Conservation (phyloP, 2,113 vertebrate species). For the Osmerus mordax region DNA sequence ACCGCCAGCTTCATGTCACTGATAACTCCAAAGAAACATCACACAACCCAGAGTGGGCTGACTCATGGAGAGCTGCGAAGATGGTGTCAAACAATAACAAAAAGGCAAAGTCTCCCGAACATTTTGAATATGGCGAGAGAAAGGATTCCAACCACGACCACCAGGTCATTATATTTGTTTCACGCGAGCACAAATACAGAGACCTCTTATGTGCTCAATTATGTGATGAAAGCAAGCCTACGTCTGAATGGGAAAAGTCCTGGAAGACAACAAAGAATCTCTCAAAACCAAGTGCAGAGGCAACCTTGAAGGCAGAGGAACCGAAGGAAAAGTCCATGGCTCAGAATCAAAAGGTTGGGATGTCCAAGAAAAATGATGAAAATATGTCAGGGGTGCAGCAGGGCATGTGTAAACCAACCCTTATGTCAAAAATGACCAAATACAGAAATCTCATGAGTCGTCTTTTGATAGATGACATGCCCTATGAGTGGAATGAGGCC, state of each 20-base stretch:
- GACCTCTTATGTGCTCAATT: conserved; percentile 22
- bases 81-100: conserved; percentile 7
- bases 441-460: background rate
- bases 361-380: conserved; percentile 4
- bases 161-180: conserved; percentile 13
- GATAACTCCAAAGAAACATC: background rate
- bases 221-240: conserved; percentile 8
- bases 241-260: conserved; percentile 51
- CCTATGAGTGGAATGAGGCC: conserved; percentile 4
- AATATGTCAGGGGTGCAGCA: background rate
- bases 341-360: conserved; percentile 10
- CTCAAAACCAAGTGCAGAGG: conserved; percentile 31
- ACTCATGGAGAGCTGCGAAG: conserved; percentile 46
- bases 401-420: background rate
- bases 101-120: conserved; percentile 8
- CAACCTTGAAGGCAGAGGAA: conserved; percentile 8
- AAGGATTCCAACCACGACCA: conserved; percentile 1
- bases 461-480: background rate
- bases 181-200: conserved; percentile 21
- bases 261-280: conserved; percentile 56
- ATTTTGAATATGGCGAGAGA: background rate
- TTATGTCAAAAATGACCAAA: background rate
- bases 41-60: conserved; percentile 29
- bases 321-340: background rate
- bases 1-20: conserved; percentile 31